phyloP scores from a whole-genome alignment of 1,140 invertebrate species.

The Amyelois transitella region DNA sequence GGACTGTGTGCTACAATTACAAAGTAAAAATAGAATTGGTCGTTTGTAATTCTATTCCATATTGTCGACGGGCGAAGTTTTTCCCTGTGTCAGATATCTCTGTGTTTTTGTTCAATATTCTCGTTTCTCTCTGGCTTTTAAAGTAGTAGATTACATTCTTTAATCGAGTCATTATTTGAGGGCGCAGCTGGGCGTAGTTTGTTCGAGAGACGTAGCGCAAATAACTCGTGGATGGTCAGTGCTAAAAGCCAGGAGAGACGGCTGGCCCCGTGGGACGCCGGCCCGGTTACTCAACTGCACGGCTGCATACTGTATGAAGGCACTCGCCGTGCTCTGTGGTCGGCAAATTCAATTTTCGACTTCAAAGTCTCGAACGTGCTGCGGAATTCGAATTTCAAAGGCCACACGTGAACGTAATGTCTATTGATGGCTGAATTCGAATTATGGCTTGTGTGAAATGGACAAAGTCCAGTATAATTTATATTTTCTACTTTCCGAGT shows the following conservation, averaged over 20 bases:
- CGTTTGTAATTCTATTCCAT: conserved; percentile 53
- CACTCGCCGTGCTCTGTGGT: conserved; percentile 30
- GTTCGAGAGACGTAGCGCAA: conserved; percentile 18
- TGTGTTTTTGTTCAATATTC: not conserved
- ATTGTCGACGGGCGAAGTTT: conserved; percentile 29
- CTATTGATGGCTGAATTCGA: conserved; percentile 18
- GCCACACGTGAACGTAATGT: conserved; percentile 11
- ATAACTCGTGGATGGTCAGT: conserved; percentile 34
- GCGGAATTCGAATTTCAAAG: conserved; percentile 22
- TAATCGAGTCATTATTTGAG: conserved; percentile 3
- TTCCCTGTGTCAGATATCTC: not conserved
- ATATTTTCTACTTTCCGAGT: not conserved
- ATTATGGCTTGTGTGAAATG: conserved; percentile 10
- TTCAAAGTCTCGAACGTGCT: conserved; percentile 48
- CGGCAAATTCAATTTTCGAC: conserved; percentile 63
- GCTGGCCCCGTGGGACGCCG: conserved; percentile 27
- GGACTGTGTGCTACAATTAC: conserved; percentile 66
- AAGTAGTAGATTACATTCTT: conserved; percentile 7
- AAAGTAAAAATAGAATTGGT: conserved; percentile 64
- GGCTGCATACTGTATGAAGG: conserved; percentile 59
- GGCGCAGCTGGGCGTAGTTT: conserved; percentile 20
- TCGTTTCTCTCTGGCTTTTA: not conserved
- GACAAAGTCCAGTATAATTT: conserved; percentile 4
- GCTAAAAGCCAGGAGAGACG: conserved; percentile 38
- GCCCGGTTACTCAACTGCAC: conserved; percentile 27